Conservation (phyloP, 2,797 vertebrate species). For the Diceros bicornis region DNA sequence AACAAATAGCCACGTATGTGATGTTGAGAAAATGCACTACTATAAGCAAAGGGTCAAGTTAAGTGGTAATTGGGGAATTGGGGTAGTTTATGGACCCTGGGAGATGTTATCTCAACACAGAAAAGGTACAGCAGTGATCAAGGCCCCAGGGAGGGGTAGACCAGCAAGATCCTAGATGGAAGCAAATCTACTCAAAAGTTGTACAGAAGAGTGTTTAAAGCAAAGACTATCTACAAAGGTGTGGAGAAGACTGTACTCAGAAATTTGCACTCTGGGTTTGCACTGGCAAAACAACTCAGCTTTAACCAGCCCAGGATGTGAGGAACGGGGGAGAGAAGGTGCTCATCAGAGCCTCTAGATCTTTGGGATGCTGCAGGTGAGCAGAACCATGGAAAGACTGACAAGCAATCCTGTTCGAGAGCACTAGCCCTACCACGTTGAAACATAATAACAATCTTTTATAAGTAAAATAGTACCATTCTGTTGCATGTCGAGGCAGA, state of each 20-base stretch:
- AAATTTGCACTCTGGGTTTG: not conserved
- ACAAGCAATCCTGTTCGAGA: not conserved
- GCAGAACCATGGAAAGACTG: not conserved
- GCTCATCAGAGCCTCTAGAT: not conserved
- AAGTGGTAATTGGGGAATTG: no score
- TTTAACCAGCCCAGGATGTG: no score
- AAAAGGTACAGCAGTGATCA: no score
- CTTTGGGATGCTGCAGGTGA: not conserved
- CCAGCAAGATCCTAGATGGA: not conserved
- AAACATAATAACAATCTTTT: not conserved
- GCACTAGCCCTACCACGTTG: not conserved
- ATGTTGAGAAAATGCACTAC: not conserved
- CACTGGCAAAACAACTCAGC: not conserved
- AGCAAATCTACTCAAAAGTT: not conserved
- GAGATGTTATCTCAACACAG: not conserved
- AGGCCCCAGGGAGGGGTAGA: fast-evolving
- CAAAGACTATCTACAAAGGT: not conserved
- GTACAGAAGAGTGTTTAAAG: not conserved
- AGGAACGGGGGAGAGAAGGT: not conserved
- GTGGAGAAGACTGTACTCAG: not conserved
- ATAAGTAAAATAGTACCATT: not conserved
- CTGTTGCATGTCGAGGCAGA: no score
- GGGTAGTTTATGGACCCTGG: fast-evolving
- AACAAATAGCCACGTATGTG: not conserved
- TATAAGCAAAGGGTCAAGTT: not conserved